Base-by-base conservation (phyloP, 2,888 invertebrate genomes). In the Tholera decimalis region DNA sequence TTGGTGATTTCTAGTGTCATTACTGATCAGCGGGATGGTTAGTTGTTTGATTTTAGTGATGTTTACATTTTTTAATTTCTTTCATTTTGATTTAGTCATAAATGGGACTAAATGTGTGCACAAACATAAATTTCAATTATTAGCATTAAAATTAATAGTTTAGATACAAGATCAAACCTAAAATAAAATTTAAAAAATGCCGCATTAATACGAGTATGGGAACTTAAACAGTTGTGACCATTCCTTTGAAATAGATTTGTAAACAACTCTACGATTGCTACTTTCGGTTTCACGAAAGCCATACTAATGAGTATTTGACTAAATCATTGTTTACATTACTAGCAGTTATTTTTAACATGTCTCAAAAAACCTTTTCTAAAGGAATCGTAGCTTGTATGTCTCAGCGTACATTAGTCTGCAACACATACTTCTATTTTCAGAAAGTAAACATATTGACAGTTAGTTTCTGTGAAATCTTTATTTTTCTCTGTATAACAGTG, bases 401-500 rank as follows among this genome's bases (percentile, higher is more conserved):
- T 20, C 20, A 43, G 37, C 30, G n/a, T 50, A 20, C 39, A 43
- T 33, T 24, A 28, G 37, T 37, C 7, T 35, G 18, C 60, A 35
- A 56, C 55, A 51, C 11, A 18, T 35, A 26, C 8, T 47, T 47
- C 9, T 58, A 33, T 65, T 28, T 46, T 24, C 5, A 22, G n/a
- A 18, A 18, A 13, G 18, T 22, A 22, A 35, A 37, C 6, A 24
- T 13, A 50, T 43, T 18, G 41, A 26, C 9, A 37, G 11, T 43
- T 49, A 30, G 8, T 50, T 20, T 20, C 8, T 35, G 0, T 2
- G 7, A 20, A 30, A 59, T 61, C 3, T 33, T 9, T 51, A 20
- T 47, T 18, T 26, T 37, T 35, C 77, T 83, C 79, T 58, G 60
- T 76, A 71, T 68, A 49, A 73, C 53, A 70, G 70, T 60, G 54